Base-by-base conservation (phyloP, 2,888 invertebrate genomes). In the Stenolophus ochropezus region DNA sequence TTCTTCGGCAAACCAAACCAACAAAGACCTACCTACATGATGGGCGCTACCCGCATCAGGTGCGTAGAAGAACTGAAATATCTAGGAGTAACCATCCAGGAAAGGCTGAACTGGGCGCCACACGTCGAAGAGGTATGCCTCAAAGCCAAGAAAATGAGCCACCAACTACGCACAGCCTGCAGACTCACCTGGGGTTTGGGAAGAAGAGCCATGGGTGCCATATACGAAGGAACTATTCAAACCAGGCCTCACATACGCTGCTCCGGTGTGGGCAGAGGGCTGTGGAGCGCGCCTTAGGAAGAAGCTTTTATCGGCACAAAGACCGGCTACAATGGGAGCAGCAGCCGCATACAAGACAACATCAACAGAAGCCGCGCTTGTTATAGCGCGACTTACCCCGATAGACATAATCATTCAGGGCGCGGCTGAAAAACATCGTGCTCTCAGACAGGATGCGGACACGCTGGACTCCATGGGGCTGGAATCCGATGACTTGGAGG, bases 1-100 rank as follows among this genome's bases (percentile, higher is more conserved):
- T 83, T 82, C 51, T 83, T 53, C 61, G 76, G 71, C 4, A 71
- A 21, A 8, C 51, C 74, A 11, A 69, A 74, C 3, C 81, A 81
- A 20, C 75, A 77, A 23, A 65, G 69, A 16, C 83, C 83, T 0
- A 77, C 83, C 0, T 82, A 82, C 56, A 58, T 51, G 16, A 14
- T 83, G 23, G 81, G 47, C 2, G 49, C 3, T 5, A 11, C 3
- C 2, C 3, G 49, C 2, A 11, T 49, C 2, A 3, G 14, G 2
- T 49, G 49, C 49, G 8, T 11, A 49, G 2, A 4, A 8, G 49
- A 49, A 11, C 49, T 49, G 11, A 11, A 2, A 11, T 49, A 49
- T 11, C 14, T 49, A 3, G 49, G 49, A 3, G 49, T 49, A 49
- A 49, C 49, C 2, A 8, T 49, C 2, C 3, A 11, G 4, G 49